These are phyloP conservation scores for Rhagonycha lutea DNA, from an alignment of 2,888 invertebrate genomes.

Conservation along the genomic window DNA sequence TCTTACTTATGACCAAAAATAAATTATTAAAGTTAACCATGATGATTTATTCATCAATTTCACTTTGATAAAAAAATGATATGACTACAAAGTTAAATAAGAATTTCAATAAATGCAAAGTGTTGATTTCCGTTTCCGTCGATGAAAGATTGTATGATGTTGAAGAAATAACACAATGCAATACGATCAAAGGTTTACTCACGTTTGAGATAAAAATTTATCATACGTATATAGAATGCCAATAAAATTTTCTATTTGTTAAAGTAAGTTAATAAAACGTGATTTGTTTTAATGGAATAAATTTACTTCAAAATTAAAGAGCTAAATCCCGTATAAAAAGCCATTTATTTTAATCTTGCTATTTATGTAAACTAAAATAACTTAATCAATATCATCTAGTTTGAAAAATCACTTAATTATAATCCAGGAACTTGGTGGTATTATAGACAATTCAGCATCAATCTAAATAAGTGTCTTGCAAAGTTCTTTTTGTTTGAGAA, in stretches of 20 bases:
- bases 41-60: neutral
- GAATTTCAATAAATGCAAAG: neutral
- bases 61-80: neutral
- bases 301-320: neutral
- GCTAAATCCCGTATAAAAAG: neutral
- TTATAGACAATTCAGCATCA: constrained; percentile 5
- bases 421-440: neutral
- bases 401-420: constrained; percentile 2
- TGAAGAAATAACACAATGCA: neutral
- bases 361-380: neutral
- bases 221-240: neutral
- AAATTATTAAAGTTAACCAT: neutral
- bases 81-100: neutral
- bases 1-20: neutral
- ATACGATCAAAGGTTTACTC: neutral
- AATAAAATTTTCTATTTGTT: neutral
- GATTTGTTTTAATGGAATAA: neutral
- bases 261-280: neutral
- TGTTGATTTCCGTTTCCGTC: neutral
- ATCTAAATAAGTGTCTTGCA: constrained; percentile 8
- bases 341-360: neutral
- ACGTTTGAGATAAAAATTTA: neutral
- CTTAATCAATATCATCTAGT: neutral
- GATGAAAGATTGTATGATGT: neutral
- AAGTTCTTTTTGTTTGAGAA: constrained; percentile 7